Evolutionary conservation across 2,888 invertebrate species (phyloP), one percentile per base, ranked within the genome.

Genomic region (Eristalis tenax): DNA sequence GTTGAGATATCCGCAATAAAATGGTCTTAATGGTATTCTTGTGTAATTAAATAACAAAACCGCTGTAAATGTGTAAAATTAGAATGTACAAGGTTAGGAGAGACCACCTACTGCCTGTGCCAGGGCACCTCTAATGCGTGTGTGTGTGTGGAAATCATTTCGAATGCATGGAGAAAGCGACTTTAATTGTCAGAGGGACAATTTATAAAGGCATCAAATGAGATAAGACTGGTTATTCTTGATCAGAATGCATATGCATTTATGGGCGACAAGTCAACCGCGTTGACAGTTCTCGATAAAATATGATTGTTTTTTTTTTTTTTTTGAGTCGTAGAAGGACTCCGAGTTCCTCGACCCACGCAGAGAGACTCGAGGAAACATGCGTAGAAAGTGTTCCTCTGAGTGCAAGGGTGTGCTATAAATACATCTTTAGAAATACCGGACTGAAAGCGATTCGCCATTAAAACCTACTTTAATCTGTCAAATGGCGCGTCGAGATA

Each of bases 1-100:
- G 77, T 77, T 38, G 15, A 69, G 6, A 22, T 28, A 32, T 50
- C 13, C n/a, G 77, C 38, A 77, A 77, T 77, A 77, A 77, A 77
- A 63, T 22, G 23, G 38, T 69, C 69, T 69, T 69, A 50, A 69
- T 69, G n/a, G 69, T n/a, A 56, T 15, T 35, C 56, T 64, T 64
- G 69, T 32, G 64, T 70, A 68, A 22, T 43, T 50, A 69, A 69
- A 69, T 23, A 77, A 77, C 50, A 1, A 26, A 26, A 4, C 59
- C 69, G 50, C 59, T 68, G 43, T 32, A 68, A 76, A 38, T 76
- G 59, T 40, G 57, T 66, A 66, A 40, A 76, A 59, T 75, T 66
- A 61, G 40, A 73, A 73, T 40, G 11, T 18, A 43, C 40, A 35
- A n/a, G 63, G 64, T 64, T 70, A 26, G 13, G 26, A 32, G 4